Conservation (phyloP, 2,797 vertebrate genomes). For the Florisuga fusca region DNA sequence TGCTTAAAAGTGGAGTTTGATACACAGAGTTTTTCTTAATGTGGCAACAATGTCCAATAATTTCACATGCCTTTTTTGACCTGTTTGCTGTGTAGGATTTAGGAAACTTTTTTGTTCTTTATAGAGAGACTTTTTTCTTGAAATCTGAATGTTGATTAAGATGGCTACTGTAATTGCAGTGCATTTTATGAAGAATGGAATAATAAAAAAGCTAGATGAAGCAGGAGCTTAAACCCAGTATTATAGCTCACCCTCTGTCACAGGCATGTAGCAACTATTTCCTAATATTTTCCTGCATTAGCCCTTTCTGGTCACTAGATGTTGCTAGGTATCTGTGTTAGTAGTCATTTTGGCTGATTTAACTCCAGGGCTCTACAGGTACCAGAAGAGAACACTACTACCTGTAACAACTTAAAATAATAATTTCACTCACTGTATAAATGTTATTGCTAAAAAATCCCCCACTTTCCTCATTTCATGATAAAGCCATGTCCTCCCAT, state of each 20-base stretch:
- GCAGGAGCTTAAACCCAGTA: accelerated
- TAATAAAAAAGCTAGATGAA: background rate
- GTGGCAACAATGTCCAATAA: background rate
- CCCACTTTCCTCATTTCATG: background rate
- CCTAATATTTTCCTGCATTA: slow-evolving; percentile 8
- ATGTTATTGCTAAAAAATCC: background rate
- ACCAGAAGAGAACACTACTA: background rate
- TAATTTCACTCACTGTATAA: background rate
- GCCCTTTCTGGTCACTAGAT: slow-evolving; percentile 66
- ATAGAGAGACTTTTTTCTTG: background rate
- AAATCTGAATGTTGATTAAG: background rate
- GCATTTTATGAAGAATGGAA: background rate
- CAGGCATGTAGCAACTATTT: background rate
- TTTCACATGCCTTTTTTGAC: background rate
- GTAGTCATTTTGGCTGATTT: background rate
- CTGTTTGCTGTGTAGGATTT: background rate
- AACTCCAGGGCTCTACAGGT: background rate
- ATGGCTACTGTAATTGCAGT: background rate
- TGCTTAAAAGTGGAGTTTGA: background rate
- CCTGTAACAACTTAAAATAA: background rate
- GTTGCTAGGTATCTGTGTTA: slow-evolving; percentile 52
- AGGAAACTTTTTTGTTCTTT: background rate
- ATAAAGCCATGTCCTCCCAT: background rate
- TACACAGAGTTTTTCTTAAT: background rate
- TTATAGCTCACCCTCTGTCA: background rate